These are phyloP conservation scores for Takifugu flavidus DNA, from an alignment of 2,113 vertebrate species.

Conservation along the genomic window DNA sequence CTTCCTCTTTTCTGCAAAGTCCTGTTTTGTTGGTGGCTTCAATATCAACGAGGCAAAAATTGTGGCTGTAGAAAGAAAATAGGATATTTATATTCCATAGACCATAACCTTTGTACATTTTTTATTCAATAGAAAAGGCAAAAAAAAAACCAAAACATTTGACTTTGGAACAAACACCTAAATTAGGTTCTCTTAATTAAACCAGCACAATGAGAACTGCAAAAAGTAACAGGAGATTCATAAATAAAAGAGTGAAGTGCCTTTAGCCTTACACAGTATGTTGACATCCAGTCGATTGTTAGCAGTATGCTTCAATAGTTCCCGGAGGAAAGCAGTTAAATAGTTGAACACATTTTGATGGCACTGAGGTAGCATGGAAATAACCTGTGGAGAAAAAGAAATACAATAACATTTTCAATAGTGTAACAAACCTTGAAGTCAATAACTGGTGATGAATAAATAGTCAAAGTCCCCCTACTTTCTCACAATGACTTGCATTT, in stretches of 20 bases:
- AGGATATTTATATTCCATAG: background rate
- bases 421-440: background rate
- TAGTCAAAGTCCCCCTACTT: constrained; percentile 72
- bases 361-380: constrained; percentile 81
- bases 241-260: background rate
- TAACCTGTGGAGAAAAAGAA: constrained; percentile 71
- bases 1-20: constrained; percentile 81
- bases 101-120: too few species aligned
- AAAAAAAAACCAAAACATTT: too few species aligned
- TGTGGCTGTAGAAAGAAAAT: constrained; percentile 73
- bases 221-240: constrained; percentile 8
- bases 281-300: constrained; percentile 87
- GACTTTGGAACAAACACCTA: too few species aligned
- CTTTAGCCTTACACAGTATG: constrained; percentile 82
- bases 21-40: constrained; percentile 75
- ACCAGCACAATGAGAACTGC: background rate
- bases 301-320: constrained; percentile 84
- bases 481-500: constrained; percentile 77
- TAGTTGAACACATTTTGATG: constrained; percentile 93
- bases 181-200: too few species aligned
- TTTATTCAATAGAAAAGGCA: too few species aligned
- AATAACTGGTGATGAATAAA: background rate
- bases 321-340: constrained; percentile 87
- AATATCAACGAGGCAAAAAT: constrained; percentile 87
- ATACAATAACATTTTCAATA: background rate